Conservation (phyloP, 2,113 vertebrate genomes). For the Gopherus evgoodei region DNA sequence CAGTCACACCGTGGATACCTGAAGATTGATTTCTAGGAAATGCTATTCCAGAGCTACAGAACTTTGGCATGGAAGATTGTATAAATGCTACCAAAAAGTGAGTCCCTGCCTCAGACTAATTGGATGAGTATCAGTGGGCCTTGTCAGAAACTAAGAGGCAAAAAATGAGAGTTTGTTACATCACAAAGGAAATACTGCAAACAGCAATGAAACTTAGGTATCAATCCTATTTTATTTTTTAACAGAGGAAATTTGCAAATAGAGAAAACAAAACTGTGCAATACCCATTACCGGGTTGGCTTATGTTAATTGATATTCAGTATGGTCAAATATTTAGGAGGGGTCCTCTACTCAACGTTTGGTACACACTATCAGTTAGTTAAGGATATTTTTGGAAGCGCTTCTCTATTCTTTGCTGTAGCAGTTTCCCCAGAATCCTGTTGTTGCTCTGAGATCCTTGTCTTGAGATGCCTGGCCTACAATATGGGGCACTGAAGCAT, state of each 20-base stretch:
- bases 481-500: not conserved
- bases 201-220: not conserved
- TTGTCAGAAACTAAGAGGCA: not conserved
- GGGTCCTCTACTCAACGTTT: conserved; percentile 1
- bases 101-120: conserved; percentile 44
- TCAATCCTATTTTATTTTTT: not conserved
- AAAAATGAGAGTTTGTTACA: conserved; percentile 1
- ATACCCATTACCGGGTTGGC: not conserved
- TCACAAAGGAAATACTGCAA: not conserved
- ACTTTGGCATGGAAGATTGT: conserved; percentile 37
- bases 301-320: not conserved
- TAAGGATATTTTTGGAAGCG: not conserved
- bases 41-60: conserved; percentile 21
- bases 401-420: accelerated
- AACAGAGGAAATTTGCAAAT: not conserved
- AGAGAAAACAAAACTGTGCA: not conserved
- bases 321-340: not conserved
- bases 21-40: conserved; percentile 55
- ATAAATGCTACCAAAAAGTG: conserved; percentile 46
- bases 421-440: not conserved
- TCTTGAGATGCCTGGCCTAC: not conserved
- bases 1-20: conserved; percentile 41
- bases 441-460: not conserved
- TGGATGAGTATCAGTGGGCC: conserved; percentile 27
- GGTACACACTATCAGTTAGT: not conserved